Percentiles rank a stretch among this genome's conserved stretches.
These are phyloP conservation scores for Colaptes auratus DNA, from an alignment of 2,113 vertebrate species.

Conservation along the genomic window DNA sequence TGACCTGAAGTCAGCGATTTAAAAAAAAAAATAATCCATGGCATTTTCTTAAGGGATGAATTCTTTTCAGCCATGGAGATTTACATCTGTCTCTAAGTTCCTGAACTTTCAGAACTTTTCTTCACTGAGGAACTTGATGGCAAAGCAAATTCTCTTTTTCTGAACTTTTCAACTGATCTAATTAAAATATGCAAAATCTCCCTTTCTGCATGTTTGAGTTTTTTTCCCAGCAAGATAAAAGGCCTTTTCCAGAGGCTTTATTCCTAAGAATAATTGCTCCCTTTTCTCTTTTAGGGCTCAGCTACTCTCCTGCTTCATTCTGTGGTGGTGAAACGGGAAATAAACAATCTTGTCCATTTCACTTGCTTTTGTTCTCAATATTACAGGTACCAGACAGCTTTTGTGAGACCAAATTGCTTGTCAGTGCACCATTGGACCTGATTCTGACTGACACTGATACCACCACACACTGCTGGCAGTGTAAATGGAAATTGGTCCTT, in stretches of 20 bases:
- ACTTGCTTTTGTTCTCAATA: not conserved
- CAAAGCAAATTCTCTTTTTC: slow-evolving; percentile 38
- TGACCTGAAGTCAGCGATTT: not conserved
- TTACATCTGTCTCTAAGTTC: slow-evolving; percentile 45
- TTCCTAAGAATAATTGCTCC: slow-evolving; percentile 2
- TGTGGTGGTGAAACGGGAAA: not conserved
- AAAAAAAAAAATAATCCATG: not conserved
- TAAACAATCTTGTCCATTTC: not conserved
- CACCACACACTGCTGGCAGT: not conserved
- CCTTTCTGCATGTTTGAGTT: not conserved
- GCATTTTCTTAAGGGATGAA: slow-evolving; percentile 12
- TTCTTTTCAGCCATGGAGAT: slow-evolving; percentile 52
- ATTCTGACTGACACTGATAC: not conserved
- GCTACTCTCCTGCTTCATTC: not conserved
- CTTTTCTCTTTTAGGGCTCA: not conserved
- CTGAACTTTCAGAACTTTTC: slow-evolving; percentile 54
- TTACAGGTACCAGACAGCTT: not conserved
- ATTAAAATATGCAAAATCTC: slow-evolving; percentile 66
- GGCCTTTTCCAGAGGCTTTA: slow-evolving; percentile 12
- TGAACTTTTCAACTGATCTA: slow-evolving; percentile 43
- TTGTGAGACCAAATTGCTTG: not conserved
- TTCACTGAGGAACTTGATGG: slow-evolving; percentile 53
- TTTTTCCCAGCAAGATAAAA: not conserved
- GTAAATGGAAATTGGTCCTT: not conserved
- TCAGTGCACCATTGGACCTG: not conserved